phyloP scores from a whole-genome alignment of 92 coral and sea anemone species.

The Porites evermanni region DNA sequence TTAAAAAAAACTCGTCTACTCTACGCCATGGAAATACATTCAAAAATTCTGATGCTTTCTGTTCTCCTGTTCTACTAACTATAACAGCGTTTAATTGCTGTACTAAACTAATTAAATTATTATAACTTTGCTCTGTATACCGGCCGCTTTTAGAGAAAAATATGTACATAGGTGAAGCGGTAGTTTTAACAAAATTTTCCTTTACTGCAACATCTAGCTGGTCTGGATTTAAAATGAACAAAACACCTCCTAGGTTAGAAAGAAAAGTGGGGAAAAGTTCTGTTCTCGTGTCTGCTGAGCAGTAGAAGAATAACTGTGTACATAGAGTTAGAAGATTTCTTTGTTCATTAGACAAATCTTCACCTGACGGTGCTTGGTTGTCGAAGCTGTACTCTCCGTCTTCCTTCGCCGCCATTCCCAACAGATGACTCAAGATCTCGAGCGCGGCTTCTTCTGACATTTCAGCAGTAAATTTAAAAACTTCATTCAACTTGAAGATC shows the following conservation, averaged over 20 bases:
- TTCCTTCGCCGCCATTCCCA: not conserved
- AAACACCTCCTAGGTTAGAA: not conserved
- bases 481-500: not conserved
- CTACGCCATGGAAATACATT: no score
- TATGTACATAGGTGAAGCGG: not conserved
- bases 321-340: not conserved
- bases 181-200: not conserved
- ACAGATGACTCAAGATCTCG: not conserved
- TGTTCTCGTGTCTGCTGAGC: not conserved
- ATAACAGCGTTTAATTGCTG: no score
- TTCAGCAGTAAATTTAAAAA: not conserved
- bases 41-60: no score
- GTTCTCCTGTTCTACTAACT: no score
- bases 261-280: not conserved
- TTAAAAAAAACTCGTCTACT: no score
- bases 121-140: no score
- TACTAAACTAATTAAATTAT: no score
- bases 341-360: no score
- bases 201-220: not conserved
- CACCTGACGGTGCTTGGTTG: no score
- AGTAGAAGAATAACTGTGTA: not conserved
- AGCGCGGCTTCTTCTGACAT: constrained; percentile 10
- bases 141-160: not conserved
- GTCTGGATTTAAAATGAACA: not conserved
- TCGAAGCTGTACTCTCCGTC: no score